A percentile compares a stretch with the other conserved stretches of the same genome.
These are phyloP conservation scores for Maniola hyperantus DNA, from an alignment of 2,888 invertebrate species.

Conservation along the genomic window DNA sequence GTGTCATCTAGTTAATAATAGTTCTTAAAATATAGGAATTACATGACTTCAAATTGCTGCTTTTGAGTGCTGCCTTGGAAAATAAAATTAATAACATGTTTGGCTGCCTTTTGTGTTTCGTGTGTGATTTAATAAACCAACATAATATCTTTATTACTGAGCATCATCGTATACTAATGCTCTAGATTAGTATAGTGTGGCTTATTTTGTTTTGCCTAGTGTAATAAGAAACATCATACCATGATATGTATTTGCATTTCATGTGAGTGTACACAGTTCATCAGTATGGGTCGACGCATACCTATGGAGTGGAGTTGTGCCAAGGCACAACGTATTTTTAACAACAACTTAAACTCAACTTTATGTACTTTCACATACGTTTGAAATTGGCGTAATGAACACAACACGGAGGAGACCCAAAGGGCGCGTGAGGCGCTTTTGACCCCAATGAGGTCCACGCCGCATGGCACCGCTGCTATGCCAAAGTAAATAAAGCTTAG, in stretches of 20 bases:
- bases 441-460: no score
- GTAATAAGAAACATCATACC: not conserved
- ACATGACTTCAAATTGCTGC: not conserved
- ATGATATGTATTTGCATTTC: slow-evolving; percentile 14
- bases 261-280: not conserved
- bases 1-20: no score
- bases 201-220: slow-evolving; percentile 36
- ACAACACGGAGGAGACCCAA: no score
- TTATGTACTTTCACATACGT: no score
- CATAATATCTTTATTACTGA: not conserved
- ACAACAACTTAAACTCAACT: no score
- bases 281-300: no score
- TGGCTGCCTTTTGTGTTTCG: not conserved
- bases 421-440: no score
- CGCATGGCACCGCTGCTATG: no score
- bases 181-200: slow-evolving; percentile 26
- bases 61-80: not conserved
- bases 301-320: no score
- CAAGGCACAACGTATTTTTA: no score
- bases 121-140: not conserved
- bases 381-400: no score
- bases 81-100: not conserved
- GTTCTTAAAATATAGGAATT: not conserved
- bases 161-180: not conserved
- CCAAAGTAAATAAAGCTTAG: not conserved